These are phyloP conservation scores for Pandemis corylana DNA, from an alignment of 2,888 invertebrate genomes.

Conservation along the genomic window DNA sequence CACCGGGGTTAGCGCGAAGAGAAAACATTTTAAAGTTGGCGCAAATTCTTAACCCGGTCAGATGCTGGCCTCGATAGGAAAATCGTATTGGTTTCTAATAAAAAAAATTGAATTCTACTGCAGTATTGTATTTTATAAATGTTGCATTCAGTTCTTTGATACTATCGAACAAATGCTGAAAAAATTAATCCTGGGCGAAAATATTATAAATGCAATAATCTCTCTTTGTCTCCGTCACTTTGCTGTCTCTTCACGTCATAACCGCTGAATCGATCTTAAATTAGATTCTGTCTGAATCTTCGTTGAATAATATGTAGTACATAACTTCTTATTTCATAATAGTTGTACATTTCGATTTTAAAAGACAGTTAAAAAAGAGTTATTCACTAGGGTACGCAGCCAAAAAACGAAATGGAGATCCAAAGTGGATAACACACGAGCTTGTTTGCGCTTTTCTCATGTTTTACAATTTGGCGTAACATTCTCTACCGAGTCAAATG, in stretches of 20 bases:
- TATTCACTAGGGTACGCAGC: not conserved
- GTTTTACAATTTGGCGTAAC: constrained; percentile 21
- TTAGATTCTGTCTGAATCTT: too few relatives aligned
- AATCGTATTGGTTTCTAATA: constrained; percentile 34
- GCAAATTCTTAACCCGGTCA: constrained; percentile 39
- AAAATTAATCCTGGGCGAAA: too few relatives aligned
- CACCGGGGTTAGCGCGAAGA: constrained; percentile 11
- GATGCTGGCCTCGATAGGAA: constrained; percentile 32
- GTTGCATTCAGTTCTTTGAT: constrained; percentile 18
- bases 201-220: too few relatives aligned
- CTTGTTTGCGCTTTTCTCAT: constrained; percentile 20
- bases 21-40: constrained; percentile 35
- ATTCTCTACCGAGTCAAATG: constrained; percentile 10
- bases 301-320: too few relatives aligned
- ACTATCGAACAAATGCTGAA: not conserved
- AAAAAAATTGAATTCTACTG: constrained; percentile 24
- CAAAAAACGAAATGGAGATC: constrained; percentile 8
- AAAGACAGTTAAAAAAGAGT: not conserved
- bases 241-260: too few relatives aligned
- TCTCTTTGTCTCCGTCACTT: too few relatives aligned
- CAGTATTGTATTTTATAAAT: constrained; percentile 14
- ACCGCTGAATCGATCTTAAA: too few relatives aligned
- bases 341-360: too few relatives aligned
- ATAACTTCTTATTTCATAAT: too few relatives aligned
- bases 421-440: constrained; percentile 18